Evolutionary conservation across 1,140 invertebrate species (phyloP).

Genomic region (Apis mellifera): Amel_HAv3.1 CM009946.2:3608001-3608500

Average conservation of each 20-base stretch:
- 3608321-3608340: no score
- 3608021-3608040: constrained; percentile 55
- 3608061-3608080: constrained; percentile 69
- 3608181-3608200: constrained; percentile 51
- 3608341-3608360: no score
- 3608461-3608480: no score
- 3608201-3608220: constrained; percentile 41
- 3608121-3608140: constrained; percentile 36
- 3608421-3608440: no score
- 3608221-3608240: not conserved
- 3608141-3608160: constrained; percentile 48
- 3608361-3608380: no score
- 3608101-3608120: constrained; percentile 54
- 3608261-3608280: constrained; percentile 22
- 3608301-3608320: no score
- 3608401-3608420: no score
- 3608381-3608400: no score
- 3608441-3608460: no score
- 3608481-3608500: no score
- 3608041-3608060: constrained; percentile 65
- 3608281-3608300: no score
- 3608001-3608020: constrained; percentile 47
- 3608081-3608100: constrained; percentile 62
- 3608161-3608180: constrained; percentile 45
- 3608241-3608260: constrained; percentile 34